Base-by-base conservation (phyloP, 2,888 invertebrate genomes). In the Erpobdella octoculata region DNA sequence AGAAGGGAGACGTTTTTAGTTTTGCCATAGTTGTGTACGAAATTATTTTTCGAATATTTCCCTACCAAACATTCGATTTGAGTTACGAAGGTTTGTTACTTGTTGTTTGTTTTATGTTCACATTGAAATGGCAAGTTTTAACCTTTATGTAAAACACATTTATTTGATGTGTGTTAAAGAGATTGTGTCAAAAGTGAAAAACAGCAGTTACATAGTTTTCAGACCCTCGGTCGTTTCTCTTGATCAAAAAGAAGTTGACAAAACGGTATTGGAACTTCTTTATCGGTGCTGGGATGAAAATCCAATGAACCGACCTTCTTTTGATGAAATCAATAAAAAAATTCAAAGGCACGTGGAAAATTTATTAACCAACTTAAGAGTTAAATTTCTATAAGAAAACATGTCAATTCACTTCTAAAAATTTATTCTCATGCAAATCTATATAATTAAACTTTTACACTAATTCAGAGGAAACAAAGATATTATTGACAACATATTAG, bases 231-330 rank as follows among this genome's bases (percentile, higher is more conserved):
- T 58, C 21, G 21, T n/a, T 8, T 8, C 21, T 58, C 59, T 35
- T 6, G 21, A 37, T 12, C 35, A 37, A 5, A n/a, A n/a, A 37
- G 37, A 31, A 12, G 65, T 65, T 33, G 35, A 65, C n/a, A 8
- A 36, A n/a, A 65, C 28, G 36, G 48, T 68, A 9, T 12, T 31
- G 18, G 41, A 68, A 25, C 28, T 68, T n/a, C 41, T 68, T 33
- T 12, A 21, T 28, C 41, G 31, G 46, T 68, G 68, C 68, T 68
- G 68, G 68, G 48, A 68, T 38, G 68, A 68, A 48, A 35, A 68
- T 15, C 68, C 68, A 0, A 33, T 18, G 9, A 46, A 41, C 31
- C 35, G 68, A 41, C 68, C 68, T 37, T 31, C 68, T 25, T 68
- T 68, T 38, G 68, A 68, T 1, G 37, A 46, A 35, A 68, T 68